Conservation (phyloP, 2,797 vertebrate genomes). For the Petrocephalus schoutedeni region DNA sequence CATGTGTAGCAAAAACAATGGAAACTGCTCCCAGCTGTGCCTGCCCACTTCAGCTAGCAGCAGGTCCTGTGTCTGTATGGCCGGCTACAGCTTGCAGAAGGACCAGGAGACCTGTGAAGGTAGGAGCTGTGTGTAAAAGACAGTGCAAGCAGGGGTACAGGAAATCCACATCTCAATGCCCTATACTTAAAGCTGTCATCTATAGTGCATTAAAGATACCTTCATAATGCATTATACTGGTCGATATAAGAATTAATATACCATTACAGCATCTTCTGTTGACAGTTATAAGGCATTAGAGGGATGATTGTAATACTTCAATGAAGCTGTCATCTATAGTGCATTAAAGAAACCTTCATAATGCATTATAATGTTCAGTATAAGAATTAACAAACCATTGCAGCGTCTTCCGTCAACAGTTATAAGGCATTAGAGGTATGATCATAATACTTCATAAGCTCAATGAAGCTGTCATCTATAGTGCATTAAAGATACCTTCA, state of each 20-base stretch:
- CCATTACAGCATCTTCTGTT: not conserved
- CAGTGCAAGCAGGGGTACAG: too few relatives aligned
- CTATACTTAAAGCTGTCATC: not conserved
- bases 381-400: not conserved
- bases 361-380: not conserved
- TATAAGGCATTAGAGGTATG: not conserved
- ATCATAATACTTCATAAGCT: not conserved
- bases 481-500: too few relatives aligned
- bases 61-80: slow-evolving; percentile 91
- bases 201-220: not conserved
- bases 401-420: not conserved
- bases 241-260: not conserved
- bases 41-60: slow-evolving; percentile 79
- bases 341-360: not conserved
- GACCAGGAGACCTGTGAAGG: slow-evolving; percentile 92
- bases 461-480: not conserved
- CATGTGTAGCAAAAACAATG: slow-evolving; percentile 86
- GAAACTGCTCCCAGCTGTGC: slow-evolving; percentile 93
- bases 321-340: not conserved
- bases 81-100: slow-evolving; percentile 86
- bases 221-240: not conserved
- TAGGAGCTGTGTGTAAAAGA: slow-evolving; percentile 34
- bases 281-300: not conserved
- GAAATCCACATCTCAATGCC: not conserved
- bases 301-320: not conserved